phyloP scores from a whole-genome alignment of 2,113 vertebrate species.

The Riparia riparia region DNA sequence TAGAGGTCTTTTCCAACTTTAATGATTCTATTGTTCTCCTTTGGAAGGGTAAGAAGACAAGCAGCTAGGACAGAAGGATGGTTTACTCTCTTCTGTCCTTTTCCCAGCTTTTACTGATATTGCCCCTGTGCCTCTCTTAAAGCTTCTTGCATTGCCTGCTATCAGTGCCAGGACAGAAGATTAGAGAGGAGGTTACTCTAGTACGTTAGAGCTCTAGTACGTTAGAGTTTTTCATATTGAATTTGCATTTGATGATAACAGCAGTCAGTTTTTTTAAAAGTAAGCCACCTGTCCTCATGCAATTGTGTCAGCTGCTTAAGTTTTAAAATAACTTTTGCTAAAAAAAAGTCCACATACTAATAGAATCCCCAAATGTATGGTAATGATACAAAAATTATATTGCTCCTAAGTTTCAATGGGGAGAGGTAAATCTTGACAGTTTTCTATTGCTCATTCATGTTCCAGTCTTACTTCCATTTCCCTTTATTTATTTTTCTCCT shows the following conservation, averaged over 20 bases:
- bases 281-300: conserved; percentile 42
- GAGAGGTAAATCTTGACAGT: not conserved
- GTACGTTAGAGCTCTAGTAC: not conserved
- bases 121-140: not conserved
- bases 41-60: not conserved
- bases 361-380: not conserved
- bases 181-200: not conserved
- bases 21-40: not conserved
- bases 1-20: not conserved
- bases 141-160: not conserved
- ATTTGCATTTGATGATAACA: not conserved
- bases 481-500: not conserved
- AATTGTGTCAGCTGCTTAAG: conserved; percentile 38
- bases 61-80: not conserved
- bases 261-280: not conserved
- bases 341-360: not conserved
- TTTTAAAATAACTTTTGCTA: conserved; percentile 51
- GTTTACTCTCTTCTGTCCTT: not conserved
- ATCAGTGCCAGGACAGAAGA: not conserved
- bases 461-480: not conserved
- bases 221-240: not conserved
- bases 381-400: not conserved
- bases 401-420: not conserved
- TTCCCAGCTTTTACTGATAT: not conserved
- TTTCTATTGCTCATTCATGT: not conserved